Percentiles rank a stretch among this genome's conserved stretches.
phyloP scores from a whole-genome alignment of 2,888 invertebrate genomes.

The Malachius bipustulatus region DNA sequence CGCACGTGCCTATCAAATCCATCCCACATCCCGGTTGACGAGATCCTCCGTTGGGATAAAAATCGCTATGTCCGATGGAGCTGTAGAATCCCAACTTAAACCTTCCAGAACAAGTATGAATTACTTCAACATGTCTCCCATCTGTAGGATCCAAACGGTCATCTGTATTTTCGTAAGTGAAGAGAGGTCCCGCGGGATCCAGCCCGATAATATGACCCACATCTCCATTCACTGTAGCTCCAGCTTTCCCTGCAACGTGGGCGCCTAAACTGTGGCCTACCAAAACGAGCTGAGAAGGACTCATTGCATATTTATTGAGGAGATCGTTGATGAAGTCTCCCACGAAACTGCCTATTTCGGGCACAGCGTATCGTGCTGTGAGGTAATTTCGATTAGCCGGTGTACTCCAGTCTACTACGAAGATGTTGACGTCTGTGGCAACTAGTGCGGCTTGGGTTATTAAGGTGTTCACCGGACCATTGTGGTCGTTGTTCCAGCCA shows the following conservation, averaged over 20 bases:
- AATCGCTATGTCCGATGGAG: slow-evolving; percentile 31
- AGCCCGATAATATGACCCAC: slow-evolving; percentile 29
- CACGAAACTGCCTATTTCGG: slow-evolving; percentile 20
- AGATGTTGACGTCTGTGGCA: slow-evolving; percentile 26
- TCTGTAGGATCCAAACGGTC: slow-evolving; percentile 29
- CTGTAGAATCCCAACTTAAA: slow-evolving; percentile 19
- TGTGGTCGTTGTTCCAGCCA: slow-evolving; percentile 27
- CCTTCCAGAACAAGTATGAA: slow-evolving; percentile 27
- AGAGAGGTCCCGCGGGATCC: slow-evolving; percentile 31
- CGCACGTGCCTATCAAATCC: slow-evolving; percentile 30
- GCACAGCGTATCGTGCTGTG: slow-evolving; percentile 19
- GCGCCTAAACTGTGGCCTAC: slow-evolving; percentile 26
- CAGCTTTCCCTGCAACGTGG: slow-evolving; percentile 28
- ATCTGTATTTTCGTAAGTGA: slow-evolving; percentile 19
- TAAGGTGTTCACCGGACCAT: slow-evolving; percentile 21
- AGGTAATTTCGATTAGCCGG: slow-evolving; percentile 22
- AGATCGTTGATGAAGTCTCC: slow-evolving; percentile 23
- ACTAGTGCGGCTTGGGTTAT: slow-evolving; percentile 22
- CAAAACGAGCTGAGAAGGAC: slow-evolving; percentile 15
- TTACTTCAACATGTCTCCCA: slow-evolving; percentile 30
- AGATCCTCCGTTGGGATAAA: slow-evolving; percentile 31
- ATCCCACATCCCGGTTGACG: slow-evolving; percentile 31
- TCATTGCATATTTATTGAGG: slow-evolving; percentile 13
- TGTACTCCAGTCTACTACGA: slow-evolving; percentile 29
- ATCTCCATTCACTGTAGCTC: slow-evolving; percentile 19